These are phyloP conservation scores for Aplysia californica DNA, from an alignment of 1,140 invertebrate genomes.

Conservation along the genomic window DNA sequence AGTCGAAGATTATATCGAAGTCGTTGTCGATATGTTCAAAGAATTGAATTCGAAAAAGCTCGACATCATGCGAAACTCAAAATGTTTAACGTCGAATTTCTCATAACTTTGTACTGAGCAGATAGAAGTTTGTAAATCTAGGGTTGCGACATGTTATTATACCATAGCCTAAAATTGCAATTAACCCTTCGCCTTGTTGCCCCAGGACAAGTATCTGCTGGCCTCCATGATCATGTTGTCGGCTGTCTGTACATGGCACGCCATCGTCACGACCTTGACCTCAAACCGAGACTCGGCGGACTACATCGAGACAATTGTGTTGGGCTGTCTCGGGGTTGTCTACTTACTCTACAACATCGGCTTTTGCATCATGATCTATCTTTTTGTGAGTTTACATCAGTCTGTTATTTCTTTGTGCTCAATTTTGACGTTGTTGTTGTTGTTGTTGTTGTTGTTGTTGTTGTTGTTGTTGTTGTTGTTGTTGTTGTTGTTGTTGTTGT, in stretches of 20 bases:
- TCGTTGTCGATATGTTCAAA: no score
- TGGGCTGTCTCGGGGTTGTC: conserved; percentile 50
- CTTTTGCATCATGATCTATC: conserved; percentile 62
- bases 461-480: background rate
- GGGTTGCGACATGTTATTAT: no score
- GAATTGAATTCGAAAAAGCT: no score
- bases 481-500: background rate
- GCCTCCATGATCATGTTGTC: conserved; percentile 62
- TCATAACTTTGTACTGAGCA: no score
- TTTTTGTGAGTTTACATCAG: conserved; percentile 52
- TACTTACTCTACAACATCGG: conserved; percentile 62
- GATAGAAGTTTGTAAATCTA: no score
- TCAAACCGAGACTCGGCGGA: conserved; percentile 38
- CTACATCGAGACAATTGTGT: conserved; percentile 53
- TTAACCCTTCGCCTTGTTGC: no score
- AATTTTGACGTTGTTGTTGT: background rate
- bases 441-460: background rate
- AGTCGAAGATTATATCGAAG: no score
- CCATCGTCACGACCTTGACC: conserved; percentile 52
- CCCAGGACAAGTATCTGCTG: conserved; percentile 66
- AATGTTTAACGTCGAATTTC: no score
- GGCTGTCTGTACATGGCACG: conserved; percentile 65
- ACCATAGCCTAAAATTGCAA: no score
- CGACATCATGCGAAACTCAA: no score
- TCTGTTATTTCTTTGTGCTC: background rate